Base-by-base conservation (phyloP, 2,888 invertebrate species). In the Diogma glabrata region DNA sequence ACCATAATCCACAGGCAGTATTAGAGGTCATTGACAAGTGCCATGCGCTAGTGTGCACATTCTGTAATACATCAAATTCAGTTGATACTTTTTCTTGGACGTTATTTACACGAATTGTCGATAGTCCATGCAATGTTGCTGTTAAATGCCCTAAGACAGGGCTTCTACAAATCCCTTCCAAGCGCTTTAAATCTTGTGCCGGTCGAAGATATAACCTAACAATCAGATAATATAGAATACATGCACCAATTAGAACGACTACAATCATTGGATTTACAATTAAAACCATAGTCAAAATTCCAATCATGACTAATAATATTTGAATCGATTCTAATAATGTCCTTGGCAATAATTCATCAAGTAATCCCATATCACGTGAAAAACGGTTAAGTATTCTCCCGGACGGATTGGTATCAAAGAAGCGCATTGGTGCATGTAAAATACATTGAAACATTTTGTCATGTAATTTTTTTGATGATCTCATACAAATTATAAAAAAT, bases 121-220 rank as follows among this genome's bases (percentile, higher is more conserved):
- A 80, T 24, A 95, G 76, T 2, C 95, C 95, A 54, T 84, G 79
- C 7, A 95, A 72, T 0, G 90, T 83, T 1, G 91, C 84, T n/a
- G 86, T 84, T 57, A 94, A 78, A 64, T 94, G 91, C 0, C 91
- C 87, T 66, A 92, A 93, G 0, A 95, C 87, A 0, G 95, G 94
- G 69, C 92, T 91, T 55, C 87, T 78, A 52, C 84, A 87, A 52
- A 81, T 81, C 58, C 82, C 82, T 63, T 84, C 84, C 55, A 84
- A 68, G 46, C 82, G 73, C 64, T 82, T 90, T 0, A 90, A 73
- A 62, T 83, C 84, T 59, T 87, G 77, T 1, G 88, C 83, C 0
- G 87, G 82, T 12, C 75, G 72, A 40, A 90, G 65, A 64, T 87
- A 90, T 62, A 82, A 76, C 55, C 70, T 73, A 19, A 89, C 65